These are phyloP conservation scores for Caenorhabditis sulstoni DNA, from an alignment of 2,888 invertebrate genomes.

Conservation along the genomic window DNA sequence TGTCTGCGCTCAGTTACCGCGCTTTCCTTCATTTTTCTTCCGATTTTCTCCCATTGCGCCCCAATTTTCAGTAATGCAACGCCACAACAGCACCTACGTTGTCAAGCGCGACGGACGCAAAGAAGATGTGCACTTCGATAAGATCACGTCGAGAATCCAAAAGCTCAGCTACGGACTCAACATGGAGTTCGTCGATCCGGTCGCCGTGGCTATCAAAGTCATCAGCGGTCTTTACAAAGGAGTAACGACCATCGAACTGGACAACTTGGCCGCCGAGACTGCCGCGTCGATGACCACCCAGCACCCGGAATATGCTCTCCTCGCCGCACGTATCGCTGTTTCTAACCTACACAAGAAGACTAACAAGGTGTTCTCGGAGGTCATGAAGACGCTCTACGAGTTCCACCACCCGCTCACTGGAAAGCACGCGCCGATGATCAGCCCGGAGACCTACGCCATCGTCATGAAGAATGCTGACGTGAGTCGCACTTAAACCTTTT, in stretches of 20 bases:
- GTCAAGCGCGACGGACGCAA: conserved; percentile 86
- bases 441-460: conserved; percentile 88
- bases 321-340: conserved; percentile 89
- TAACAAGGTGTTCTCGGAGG: conserved; percentile 87
- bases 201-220: conserved; percentile 87
- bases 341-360: conserved; percentile 99
- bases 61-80: conserved; percentile 60
- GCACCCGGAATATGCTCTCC: conserved; percentile 93
- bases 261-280: conserved; percentile 97
- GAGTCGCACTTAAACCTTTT: conserved; percentile 50
- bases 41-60: neutral
- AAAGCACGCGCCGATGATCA: conserved; percentile 89
- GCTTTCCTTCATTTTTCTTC: neutral
- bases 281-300: conserved; percentile 98
- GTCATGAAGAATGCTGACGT: conserved; percentile 90
- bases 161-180: conserved; percentile 96
- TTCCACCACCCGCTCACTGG: conserved; percentile 87
- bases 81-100: conserved; percentile 72
- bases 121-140: conserved; percentile 95
- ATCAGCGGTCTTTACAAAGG: conserved; percentile 95
- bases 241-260: conserved; percentile 95
- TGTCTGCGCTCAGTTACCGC: neutral
- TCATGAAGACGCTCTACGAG: conserved; percentile 90
- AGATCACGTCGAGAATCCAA: conserved; percentile 95
- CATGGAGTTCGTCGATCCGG: conserved; percentile 96